Conservation (phyloP, 2,888 invertebrate species). For the Trissolcus brochymenae region DNA sequence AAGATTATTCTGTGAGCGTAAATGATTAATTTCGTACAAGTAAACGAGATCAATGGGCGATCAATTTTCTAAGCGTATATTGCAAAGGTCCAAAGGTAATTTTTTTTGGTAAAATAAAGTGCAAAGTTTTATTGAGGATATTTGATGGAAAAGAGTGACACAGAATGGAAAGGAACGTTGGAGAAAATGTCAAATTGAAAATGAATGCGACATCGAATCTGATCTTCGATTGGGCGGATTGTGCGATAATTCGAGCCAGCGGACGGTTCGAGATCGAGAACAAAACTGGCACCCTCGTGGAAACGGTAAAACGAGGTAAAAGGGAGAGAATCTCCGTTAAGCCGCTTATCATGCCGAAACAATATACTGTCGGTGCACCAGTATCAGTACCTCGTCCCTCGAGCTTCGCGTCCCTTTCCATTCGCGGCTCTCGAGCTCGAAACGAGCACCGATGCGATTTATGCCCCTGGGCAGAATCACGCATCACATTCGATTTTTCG, state of each 20-base stretch:
- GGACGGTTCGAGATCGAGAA: constrained; percentile 67
- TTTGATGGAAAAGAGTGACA: constrained; percentile 18
- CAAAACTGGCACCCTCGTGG: constrained; percentile 65
- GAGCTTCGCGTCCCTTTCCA: constrained; percentile 33
- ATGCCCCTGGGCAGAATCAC: constrained; percentile 62
- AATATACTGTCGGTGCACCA: constrained; percentile 76
- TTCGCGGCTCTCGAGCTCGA: constrained; percentile 69
- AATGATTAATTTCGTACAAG: no score
- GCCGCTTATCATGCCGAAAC: constrained; percentile 77
- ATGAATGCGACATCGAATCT: constrained; percentile 52
- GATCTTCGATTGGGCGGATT: constrained; percentile 65
- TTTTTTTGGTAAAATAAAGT: not conserved
- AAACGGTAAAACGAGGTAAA: constrained; percentile 52
- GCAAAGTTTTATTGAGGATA: constrained; percentile 23
- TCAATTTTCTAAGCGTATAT: no score
- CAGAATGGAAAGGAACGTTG: constrained; percentile 30
- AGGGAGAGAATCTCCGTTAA: constrained; percentile 73
- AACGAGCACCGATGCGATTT: constrained; percentile 71
- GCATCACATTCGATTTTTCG: constrained; percentile 54
- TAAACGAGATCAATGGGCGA: no score
- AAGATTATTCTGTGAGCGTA: no score
- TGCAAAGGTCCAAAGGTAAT: not conserved
- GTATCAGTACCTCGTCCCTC: constrained; percentile 72
- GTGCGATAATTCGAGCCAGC: constrained; percentile 53
- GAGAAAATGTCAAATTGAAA: constrained; percentile 55